Base-by-base conservation (phyloP, 2,888 invertebrate species). In the Smittia aterrima region DNA sequence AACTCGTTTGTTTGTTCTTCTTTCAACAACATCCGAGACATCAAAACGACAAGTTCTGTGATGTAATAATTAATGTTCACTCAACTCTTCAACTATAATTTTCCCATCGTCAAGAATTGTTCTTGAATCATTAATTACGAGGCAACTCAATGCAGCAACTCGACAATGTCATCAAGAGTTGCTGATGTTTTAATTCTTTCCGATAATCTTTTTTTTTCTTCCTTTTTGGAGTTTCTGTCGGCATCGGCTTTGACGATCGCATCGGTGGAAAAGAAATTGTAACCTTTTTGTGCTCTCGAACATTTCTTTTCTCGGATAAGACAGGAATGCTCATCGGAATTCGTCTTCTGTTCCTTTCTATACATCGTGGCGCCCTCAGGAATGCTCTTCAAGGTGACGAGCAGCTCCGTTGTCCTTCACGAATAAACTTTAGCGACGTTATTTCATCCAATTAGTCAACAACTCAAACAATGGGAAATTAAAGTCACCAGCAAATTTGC, bases 331-430 rank as follows among this genome's bases (percentile, higher is more conserved):
- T 32, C 47, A 18, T 18, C 22, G 58, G 64, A 64, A 64, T 64
- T 25, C 64, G 13, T 64, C 27, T 27, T 64, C 18, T 20, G 3
- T 64, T 24, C 25, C 4, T 1, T 64, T 58, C 25, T 64, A 64
- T 64, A 64, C 64, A 64, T 64, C 64, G 27, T 27, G 64, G 64
- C 64, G 64, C 64, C 64, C 64, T 64, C 9, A 64, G 64, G 27
- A 64, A 64, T 64, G 4, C 25, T n/a, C 2, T 18, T 64, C 13
- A 4, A 9, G 20, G 58, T 58, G 58, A 58, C 58, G 24, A 58
- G 58, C 3, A 20, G 58, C 4, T 13, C 4, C 16, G 58, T 20
- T 3, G 24, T 7, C 58, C 3, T 2, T 18, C 6, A 58, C 53
- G 13, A 58, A n/a, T 58, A 24, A 47, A 47, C 16, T n/a, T 3